Evolutionary conservation across 2,113 vertebrate genomes (phyloP), one percentile per base, ranked within the genome.

Genomic region (Bungarus multicinctus): DNA sequence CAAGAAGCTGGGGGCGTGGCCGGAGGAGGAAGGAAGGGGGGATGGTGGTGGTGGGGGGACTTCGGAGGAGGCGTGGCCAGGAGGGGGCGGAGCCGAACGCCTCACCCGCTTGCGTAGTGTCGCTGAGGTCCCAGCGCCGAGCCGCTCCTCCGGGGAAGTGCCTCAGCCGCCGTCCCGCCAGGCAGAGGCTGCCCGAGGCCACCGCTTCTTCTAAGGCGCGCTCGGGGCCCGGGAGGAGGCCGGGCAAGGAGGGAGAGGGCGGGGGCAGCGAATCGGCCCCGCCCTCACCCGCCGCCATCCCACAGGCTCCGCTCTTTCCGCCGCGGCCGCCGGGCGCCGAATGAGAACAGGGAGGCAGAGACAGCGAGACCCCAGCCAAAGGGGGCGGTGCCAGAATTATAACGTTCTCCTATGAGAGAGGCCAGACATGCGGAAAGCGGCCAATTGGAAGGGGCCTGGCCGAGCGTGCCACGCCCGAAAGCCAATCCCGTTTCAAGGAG

Each of bases 121-220:
- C 98, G 96, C 98, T 99, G 95, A 99, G 95, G 96, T 99, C 98
- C 96, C 98, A 98, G 95, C 98, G 98, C 94, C 95, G 97, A 94
- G 98, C 97, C 50, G 96, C 98, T 91, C 97, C 98, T 5, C 97
- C 97, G 74, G 98, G 99, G 93, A 99, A 99, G 96, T 98, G 97
- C 96, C 98, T 98, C 60, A 99, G 97, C 94, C 98, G 98, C 39
- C 98, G 98, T 95, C 98, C 98, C 88, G 98, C 98, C 86, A 99
- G 93, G 96, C 98, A 98, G 85, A 99, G 98, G 43, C 98, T 98
- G 52, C 99, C 99, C 93, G 98, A 99, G 11, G 98, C 97, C 18
- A 98, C 98, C 45, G 98, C 98, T 97, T 99, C 99, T 95, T 99
- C 98, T 34, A 99, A 96, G 94, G 98, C 98, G 92, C 99, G 98